Evolutionary conservation across 2,888 invertebrate species (phyloP), one percentile per base, ranked within the genome.

Genomic region (Chelonus formosanus): DNA sequence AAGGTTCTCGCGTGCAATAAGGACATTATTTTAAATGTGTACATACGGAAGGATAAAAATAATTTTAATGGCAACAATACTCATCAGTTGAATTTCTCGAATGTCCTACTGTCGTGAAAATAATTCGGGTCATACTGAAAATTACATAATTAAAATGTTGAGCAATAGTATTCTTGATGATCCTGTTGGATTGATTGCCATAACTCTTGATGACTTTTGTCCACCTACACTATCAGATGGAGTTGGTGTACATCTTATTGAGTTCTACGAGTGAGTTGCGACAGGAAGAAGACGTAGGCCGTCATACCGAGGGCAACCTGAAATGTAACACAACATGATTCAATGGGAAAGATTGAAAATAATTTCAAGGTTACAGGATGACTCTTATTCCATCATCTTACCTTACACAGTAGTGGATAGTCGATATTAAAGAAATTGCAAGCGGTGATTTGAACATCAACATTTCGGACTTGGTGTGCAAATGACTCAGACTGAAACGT

Each of bases 351-450:
- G 20, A 20, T 20, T 20, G 20, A 20, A 20, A 20, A 20, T 20
- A 20, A 20, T 52, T 35, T 32, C 52, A 31, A 31, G 34, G 34
- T 55, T 36, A 32, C 20, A 45, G 34, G 45, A 36, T 5, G 31
- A 40, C 6, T 20, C 20, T 43, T 10, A 36, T 55, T 43, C 20
- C 10, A 3, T 31, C 20, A 8, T 53, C 32, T 67, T 58, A 73
- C 73, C 73, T 59, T 71, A 60, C 61, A 65, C 64, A 73, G 60
- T 52, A 68, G 55, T 52, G 67, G 63, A 69, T 73, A 71, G 67
- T 73, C 71, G 62, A 73, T 69, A 64, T 45, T 65, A 61, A 73
- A 70, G 67, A 73, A 68, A 70, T 68, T 69, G 65, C 62, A 67
- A 34, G 69, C 73, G 5, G 68, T 71, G 54, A 73, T 67, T 62